These are phyloP conservation scores for Synodontis membranacea DNA, from an alignment of 2,113 vertebrate genomes.

Conservation along the genomic window DNA sequence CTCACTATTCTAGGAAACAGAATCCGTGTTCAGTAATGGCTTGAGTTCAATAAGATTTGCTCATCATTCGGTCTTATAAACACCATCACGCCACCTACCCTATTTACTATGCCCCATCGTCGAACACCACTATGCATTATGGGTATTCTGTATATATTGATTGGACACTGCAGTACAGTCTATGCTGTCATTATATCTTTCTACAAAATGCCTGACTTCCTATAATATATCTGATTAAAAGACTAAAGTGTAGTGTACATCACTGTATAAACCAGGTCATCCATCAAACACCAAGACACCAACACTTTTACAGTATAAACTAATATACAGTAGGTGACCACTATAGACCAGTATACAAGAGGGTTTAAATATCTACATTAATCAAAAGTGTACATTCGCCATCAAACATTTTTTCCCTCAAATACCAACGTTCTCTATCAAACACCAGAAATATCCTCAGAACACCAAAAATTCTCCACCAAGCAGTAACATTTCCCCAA, in stretches of 20 bases:
- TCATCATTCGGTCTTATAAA: not conserved
- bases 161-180: not conserved
- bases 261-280: not conserved
- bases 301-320: not conserved
- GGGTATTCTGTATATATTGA: not conserved
- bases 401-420: not conserved
- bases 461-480: not conserved
- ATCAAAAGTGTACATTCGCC: not conserved
- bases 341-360: not conserved
- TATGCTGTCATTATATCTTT: not conserved
- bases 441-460: not conserved
- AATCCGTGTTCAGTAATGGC: not conserved
- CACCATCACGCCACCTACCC: not conserved
- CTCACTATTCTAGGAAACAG: slow-evolving; percentile 17
- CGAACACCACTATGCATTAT: not conserved
- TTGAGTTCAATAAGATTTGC: not conserved
- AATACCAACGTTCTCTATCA: not conserved
- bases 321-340: too few species aligned
- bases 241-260: not conserved
- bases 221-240: not conserved
- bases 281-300: not conserved
- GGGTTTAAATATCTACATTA: not conserved
- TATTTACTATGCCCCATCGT: not conserved
- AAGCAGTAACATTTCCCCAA: not conserved
- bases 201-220: not conserved